Evolutionary conservation across 30 jellyfish, hydroid and myxozoan species (phyloP).

Genomic region (Aurelia coerulea): DNA sequence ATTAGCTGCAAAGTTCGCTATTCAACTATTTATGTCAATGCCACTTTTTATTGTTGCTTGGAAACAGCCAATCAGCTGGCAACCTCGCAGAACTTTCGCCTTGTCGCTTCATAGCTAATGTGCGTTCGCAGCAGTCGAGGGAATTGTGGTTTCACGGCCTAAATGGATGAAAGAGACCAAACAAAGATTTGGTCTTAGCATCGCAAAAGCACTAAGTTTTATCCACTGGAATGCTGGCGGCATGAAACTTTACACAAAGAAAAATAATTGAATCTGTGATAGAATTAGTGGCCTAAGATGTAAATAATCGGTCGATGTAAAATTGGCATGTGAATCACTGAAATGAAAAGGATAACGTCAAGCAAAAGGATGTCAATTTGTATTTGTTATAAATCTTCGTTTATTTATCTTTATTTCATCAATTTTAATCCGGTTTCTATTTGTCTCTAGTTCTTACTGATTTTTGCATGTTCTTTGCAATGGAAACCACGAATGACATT

Average conservation of each 20-base stretch:
- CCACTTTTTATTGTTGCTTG: no score
- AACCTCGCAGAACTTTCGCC: no score
- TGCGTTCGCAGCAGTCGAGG: no score
- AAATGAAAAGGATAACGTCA: neutral
- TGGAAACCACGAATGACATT: no score
- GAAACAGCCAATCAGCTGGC: no score
- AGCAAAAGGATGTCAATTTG: neutral
- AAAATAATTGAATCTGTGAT: neutral
- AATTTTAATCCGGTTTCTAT: neutral
- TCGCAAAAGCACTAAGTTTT: neutral
- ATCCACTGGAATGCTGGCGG: neutral
- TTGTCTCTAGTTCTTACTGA: neutral
- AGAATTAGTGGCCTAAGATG: neutral
- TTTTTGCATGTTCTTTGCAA: no score
- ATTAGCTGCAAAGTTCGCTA: no score
- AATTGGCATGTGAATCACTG: neutral
- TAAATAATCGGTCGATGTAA: neutral
- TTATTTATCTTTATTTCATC: slow-evolving; percentile 1
- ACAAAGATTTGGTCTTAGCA: neutral
- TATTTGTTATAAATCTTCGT: neutral
- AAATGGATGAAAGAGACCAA: no score
- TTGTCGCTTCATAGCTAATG: no score
- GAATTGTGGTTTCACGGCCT: no score
- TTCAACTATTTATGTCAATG: no score
- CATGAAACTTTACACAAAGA: neutral